Evolutionary conservation across 2,797 vertebrate genomes (phyloP), one percentile per base, ranked within the genome.

Genomic region (Takifugu rubripes): DNA sequence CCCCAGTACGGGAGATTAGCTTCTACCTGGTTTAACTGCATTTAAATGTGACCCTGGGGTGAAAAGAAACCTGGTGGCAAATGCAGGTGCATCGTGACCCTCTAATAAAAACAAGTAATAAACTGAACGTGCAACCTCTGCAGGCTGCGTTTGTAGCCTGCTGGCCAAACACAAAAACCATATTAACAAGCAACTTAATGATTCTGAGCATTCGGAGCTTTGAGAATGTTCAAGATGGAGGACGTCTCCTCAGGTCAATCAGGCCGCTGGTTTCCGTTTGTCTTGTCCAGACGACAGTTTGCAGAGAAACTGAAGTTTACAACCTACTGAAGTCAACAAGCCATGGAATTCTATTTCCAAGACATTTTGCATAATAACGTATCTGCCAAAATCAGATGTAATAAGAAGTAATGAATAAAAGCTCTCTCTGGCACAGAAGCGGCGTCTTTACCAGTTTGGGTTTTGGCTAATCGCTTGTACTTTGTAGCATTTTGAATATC

Each of bases 101-200:
- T 72, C 70, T 78, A 85, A 61, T 77, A 74, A 83, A 70, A 62
- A 56, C 72, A 79, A 45, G 46, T 64, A 83, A 89, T 89, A 81
- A 82, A 83, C 36, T 74, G 88, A 89, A 88, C 90, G 81, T 81
- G 78, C 86, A 85, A 89, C 88, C 88, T 75, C 61, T 9, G 1
- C 78, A 64, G 76, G 89, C 89, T 89, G 89, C 21, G 21, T 21
- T 21, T 82, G 21, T 26, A 14, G 42, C 48, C 66, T 59, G 27
- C 56, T 84, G 79, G 72, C 45, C 49, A 44, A 68, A 78, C 75
- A 71, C 64, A 74, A 70, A 78, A 68, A 81, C 64, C 60, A 56
- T 68, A 68, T 50, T 63, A 63, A 77, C 36, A n/a, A 8, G 74
- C 84, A 85, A 70, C 83, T 68, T 70, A 89, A 67, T 65, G 63